phyloP scores from a whole-genome alignment of 2,797 vertebrate genomes.

The Myotis daubentonii region DNA sequence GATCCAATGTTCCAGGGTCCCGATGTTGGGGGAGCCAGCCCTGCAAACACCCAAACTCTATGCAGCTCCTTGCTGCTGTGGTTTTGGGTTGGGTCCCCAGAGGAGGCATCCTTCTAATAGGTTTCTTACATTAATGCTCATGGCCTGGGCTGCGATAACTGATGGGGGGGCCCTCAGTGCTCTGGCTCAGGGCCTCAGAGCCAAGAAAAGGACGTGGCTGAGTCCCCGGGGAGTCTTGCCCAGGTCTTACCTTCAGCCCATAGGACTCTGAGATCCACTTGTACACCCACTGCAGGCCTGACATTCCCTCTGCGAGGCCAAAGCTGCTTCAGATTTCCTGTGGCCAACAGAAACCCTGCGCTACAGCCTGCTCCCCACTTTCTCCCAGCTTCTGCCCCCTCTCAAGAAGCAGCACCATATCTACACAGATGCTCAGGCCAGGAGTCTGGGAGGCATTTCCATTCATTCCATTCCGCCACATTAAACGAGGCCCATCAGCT shows the following conservation, averaged over 20 bases:
- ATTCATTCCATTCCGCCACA: fast-evolving
- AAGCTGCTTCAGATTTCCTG: not conserved
- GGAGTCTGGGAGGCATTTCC: not conserved
- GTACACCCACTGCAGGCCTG: not conserved
- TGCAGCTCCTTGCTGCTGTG: not conserved
- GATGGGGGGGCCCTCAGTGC: fast-evolving
- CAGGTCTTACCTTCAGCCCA: not conserved
- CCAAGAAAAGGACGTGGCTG: not conserved
- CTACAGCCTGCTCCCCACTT: not conserved
- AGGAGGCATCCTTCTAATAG: not conserved
- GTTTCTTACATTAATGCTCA: not conserved
- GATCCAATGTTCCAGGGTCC: not conserved
- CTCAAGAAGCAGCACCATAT: not conserved
- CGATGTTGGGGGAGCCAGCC: not conserved
- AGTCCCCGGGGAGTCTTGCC: not conserved
- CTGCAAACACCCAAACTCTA: not conserved
- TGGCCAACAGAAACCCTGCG: not conserved
- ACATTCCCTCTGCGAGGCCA: not conserved
- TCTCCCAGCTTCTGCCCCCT: fast-evolving
- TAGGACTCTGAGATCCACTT: not conserved
- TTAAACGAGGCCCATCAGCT: not conserved
- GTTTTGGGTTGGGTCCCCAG: not conserved
- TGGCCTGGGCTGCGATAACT: not conserved
- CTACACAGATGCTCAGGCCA: not conserved
- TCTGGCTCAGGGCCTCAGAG: not conserved